Evolutionary conservation across 2,797 vertebrate genomes (phyloP).

Genomic region (Amblyraja radiata): DNA sequence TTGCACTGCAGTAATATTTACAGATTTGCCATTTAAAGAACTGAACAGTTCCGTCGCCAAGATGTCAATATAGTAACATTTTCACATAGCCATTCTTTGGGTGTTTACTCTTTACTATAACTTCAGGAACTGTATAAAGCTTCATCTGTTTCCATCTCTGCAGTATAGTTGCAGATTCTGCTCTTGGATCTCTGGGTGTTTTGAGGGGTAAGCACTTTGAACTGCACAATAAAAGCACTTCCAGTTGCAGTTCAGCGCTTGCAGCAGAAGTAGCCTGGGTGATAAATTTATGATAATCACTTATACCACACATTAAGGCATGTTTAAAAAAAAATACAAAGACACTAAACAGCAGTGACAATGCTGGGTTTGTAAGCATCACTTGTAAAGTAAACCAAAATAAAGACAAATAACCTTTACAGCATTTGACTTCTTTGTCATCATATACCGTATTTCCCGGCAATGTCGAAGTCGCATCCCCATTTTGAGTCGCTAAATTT

Average conservation of each 20-base stretch:
- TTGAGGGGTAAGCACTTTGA: not conserved
- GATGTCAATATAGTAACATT: not conserved
- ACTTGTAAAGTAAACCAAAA: constrained; percentile 8
- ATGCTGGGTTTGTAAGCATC: not conserved
- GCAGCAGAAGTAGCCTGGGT: not conserved
- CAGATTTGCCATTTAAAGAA: constrained; percentile 12
- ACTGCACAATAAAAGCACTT: not conserved
- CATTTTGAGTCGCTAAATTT: no score
- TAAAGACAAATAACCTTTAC: not conserved
- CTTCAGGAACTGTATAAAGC: not conserved
- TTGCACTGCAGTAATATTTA: not conserved
- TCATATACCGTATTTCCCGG: not conserved
- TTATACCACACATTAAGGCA: constrained; percentile 13
- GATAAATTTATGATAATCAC: not conserved
- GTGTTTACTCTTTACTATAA: not conserved
- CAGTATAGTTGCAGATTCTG: not conserved
- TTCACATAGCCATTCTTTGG: not conserved
- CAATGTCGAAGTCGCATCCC: no score
- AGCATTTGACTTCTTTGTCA: constrained; percentile 8
- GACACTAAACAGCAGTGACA: not conserved
- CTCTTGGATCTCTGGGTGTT: not conserved
- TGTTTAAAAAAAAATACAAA: not conserved
- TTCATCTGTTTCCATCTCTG: not conserved
- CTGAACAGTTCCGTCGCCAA: constrained; percentile 5
- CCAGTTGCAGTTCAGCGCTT: not conserved